Conservation (phyloP, 2,113 vertebrate genomes). For the Melanerpes aurifrons region DNA sequence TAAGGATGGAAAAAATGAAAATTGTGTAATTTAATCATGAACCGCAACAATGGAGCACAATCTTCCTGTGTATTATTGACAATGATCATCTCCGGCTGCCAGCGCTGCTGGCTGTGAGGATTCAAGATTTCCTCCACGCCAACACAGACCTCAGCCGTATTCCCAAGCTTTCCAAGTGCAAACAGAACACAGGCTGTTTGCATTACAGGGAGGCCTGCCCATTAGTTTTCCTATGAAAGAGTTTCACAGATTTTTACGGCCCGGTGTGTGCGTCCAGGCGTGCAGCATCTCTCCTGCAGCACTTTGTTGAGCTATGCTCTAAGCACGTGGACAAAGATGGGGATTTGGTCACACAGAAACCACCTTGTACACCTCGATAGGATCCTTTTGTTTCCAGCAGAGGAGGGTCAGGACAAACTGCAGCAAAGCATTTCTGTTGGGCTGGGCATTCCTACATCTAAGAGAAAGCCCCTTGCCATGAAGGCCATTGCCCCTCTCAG, state of each 20-base stretch:
- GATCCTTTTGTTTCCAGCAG: neutral
- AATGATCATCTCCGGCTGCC: conserved; percentile 60
- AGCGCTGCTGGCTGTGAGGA: conserved; percentile 62
- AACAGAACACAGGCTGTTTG: conserved; percentile 59
- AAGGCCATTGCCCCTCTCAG: neutral
- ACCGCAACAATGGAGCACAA: conserved; percentile 64
- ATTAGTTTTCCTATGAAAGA: conserved; percentile 49
- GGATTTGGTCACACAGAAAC: neutral
- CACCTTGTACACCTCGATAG: neutral
- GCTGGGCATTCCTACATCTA: neutral
- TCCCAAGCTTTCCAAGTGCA: conserved; percentile 53
- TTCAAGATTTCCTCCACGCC: conserved; percentile 36
- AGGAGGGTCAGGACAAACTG: neutral
- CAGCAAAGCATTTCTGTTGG: fast-evolving
- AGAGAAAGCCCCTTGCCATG: neutral
- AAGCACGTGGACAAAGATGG: neutral
- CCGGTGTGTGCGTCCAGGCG: neutral
- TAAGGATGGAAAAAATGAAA: conserved; percentile 76
- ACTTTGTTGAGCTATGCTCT: neutral
- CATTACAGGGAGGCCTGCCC: conserved; percentile 38
- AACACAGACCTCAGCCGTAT: conserved; percentile 39
- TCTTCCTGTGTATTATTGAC: conserved; percentile 64
- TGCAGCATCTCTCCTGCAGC: neutral
- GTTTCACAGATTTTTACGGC: conserved; percentile 40
- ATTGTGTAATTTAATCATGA: conserved; percentile 76